Evolutionary conservation across 30 jellyfish, hydroid and myxozoan species (phyloP), one percentile per base, ranked within the genome.

Genomic region (Nemopilema nomurai): DNA sequence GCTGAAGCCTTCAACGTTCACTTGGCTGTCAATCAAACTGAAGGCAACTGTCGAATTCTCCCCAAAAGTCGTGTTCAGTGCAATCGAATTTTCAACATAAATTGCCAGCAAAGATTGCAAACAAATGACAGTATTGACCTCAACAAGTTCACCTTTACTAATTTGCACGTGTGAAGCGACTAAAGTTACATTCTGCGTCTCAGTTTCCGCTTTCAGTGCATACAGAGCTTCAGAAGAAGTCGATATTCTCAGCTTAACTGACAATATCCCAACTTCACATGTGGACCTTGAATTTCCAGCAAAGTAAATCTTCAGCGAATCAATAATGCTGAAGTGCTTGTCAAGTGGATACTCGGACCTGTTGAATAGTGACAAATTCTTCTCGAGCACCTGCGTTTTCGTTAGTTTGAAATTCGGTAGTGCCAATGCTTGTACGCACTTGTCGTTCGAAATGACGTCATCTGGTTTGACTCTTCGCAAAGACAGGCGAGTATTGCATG

Each of bases 1-100:
- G 41, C 93, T 84, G 87, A 84, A 84, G n/a, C 93, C 93, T 66
- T 84, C 87, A n/a, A 84, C 78, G 69, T 73, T 57, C 21, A 8
- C 16, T 13, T 77, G 28, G 20, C 30, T 27, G 69, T 74, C 83
- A 65, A 74, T 62, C 66, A 84, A 41, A 24, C 83, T 86, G 63
- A 84, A 74, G 0, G 83, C 57, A 20, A 73, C 33, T 16, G 76
- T 23, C 22, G 93, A 84, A 20, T 41, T 62, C 18, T 41, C 50
- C 22, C 53, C 18, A 0, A 84, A 21, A 7, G 93, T 84, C 27
- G 71, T 19, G 31, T 67, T 84, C 62, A 74, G 26, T 22, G 19
- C 17, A 13, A 28, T 4, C 18, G 30, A n/a, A 32, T 52, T 22
- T 1, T 22, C 65, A 13, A 79, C 26, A 28, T 26, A 18, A 7